phyloP scores from a whole-genome alignment of 1,140 invertebrate species.

The Diorhabda sublineata region DNA sequence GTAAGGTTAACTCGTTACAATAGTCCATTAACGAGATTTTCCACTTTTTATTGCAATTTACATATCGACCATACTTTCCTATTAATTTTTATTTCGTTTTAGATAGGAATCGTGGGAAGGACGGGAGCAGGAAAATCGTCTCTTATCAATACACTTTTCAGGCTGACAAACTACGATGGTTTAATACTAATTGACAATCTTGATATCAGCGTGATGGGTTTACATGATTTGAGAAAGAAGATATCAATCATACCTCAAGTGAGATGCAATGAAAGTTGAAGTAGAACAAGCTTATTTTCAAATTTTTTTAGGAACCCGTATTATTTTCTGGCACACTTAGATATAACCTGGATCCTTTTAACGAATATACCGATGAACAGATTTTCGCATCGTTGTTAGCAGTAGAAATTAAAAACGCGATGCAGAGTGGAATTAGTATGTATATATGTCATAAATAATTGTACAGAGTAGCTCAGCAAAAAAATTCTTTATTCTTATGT shows the following conservation, averaged over 20 bases:
- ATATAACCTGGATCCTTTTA: constrained; percentile 81
- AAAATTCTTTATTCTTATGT: too few relatives aligned
- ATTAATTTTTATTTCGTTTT: constrained; percentile 16
- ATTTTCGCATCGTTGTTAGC: constrained; percentile 51
- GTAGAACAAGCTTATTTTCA: neutral
- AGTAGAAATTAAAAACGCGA: constrained; percentile 51
- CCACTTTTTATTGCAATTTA: too few relatives aligned
- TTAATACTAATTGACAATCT: constrained; percentile 57
- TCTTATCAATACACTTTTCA: constrained; percentile 76
- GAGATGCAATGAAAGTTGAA: constrained; percentile 40
- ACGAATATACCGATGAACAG: constrained; percentile 50
- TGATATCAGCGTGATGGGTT: constrained; percentile 54
- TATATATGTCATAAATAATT: neutral
- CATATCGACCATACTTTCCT: too few relatives aligned
- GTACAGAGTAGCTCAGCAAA: too few relatives aligned
- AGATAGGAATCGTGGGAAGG: constrained; percentile 80
- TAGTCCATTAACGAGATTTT: too few relatives aligned
- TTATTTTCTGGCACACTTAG: constrained; percentile 75
- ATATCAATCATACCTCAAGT: constrained; percentile 79
- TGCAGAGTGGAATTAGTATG: constrained; percentile 45
- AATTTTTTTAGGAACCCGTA: constrained; percentile 61
- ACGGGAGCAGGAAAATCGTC: constrained; percentile 92
- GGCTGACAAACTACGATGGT: constrained; percentile 64
- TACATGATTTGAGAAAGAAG: constrained; percentile 61
- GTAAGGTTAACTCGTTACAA: too few relatives aligned